These are phyloP conservation scores for Platysteira castanea DNA, from an alignment of 2,113 vertebrate species.

Conservation along the genomic window DNA sequence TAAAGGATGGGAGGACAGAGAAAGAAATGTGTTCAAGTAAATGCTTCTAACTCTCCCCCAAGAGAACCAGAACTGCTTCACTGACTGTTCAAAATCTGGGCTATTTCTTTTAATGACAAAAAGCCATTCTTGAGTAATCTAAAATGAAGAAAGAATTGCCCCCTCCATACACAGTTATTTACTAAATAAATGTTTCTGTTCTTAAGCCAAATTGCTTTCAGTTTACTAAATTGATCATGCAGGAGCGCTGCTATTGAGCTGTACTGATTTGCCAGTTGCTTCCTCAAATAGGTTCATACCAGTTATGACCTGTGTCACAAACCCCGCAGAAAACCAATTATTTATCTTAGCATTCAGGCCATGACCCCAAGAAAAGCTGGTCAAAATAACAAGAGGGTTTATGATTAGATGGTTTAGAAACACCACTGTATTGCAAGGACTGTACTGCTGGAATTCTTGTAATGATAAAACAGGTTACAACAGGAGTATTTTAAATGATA, in stretches of 20 bases:
- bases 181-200: background rate
- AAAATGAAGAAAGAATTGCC: background rate
- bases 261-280: background rate
- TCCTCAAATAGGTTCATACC: background rate
- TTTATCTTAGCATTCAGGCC: background rate
- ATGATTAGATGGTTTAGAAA: background rate
- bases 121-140: background rate
- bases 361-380: background rate
- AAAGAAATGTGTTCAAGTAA: background rate
- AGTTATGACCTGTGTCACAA: background rate
- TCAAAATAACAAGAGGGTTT: background rate
- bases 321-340: background rate
- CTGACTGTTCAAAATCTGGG: background rate
- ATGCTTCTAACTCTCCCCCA: background rate
- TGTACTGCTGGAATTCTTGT: background rate
- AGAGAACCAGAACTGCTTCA: background rate
- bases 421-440: background rate
- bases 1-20: background rate
- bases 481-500: background rate
- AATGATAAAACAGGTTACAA: background rate
- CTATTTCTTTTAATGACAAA: background rate
- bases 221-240: background rate
- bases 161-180: background rate
- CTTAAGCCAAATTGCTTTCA: background rate
- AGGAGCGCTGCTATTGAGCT: background rate